Evolutionary conservation across 2,888 invertebrate species (phyloP).

Genomic region (Melieria crassipennis): DNA sequence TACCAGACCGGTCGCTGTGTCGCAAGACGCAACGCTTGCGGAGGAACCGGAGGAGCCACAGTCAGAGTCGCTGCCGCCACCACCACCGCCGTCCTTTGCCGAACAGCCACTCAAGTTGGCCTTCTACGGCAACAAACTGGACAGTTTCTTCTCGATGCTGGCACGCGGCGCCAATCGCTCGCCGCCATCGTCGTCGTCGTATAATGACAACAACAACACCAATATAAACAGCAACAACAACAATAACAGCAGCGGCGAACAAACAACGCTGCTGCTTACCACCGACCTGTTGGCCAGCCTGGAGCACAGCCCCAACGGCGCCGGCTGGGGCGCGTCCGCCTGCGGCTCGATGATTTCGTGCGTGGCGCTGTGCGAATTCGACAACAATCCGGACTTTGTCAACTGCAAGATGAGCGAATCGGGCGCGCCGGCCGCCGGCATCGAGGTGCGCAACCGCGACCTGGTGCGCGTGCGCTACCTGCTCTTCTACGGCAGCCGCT

Average conservation of each 20-base stretch:
- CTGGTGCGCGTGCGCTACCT: constrained; percentile 79
- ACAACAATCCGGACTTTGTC: constrained; percentile 75
- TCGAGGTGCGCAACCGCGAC: constrained; percentile 68
- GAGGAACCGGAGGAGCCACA: constrained; percentile 20
- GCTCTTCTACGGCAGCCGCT: constrained; percentile 71
- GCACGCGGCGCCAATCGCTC: constrained; percentile 57
- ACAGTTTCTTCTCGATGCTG: constrained; percentile 83
- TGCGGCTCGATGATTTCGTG: constrained; percentile 81
- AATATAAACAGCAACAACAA: constrained; percentile 66
- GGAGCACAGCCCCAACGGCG: constrained; percentile 77
- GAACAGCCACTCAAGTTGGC: constrained; percentile 72
- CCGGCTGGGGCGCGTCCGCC: constrained; percentile 79
- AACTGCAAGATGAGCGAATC: constrained; percentile 57
- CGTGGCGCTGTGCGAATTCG: constrained; percentile 82
- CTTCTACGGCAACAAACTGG: constrained; percentile 83
- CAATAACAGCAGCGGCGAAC: constrained; percentile 59
- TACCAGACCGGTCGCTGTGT: constrained; percentile 54
- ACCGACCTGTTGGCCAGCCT: constrained; percentile 78
- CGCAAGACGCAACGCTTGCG: neutral
- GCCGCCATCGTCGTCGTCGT: constrained; percentile 4
- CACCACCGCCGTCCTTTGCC: too few relatives aligned
- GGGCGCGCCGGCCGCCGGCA: constrained; percentile 19
- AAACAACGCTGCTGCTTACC: constrained; percentile 80
- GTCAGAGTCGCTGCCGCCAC: too few relatives aligned
- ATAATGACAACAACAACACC: constrained; percentile 19